Percentiles rank a stretch among this genome's conserved stretches.
These are phyloP conservation scores for Prosapia bicincta DNA, from an alignment of 2,888 invertebrate genomes.

Conservation along the genomic window DNA sequence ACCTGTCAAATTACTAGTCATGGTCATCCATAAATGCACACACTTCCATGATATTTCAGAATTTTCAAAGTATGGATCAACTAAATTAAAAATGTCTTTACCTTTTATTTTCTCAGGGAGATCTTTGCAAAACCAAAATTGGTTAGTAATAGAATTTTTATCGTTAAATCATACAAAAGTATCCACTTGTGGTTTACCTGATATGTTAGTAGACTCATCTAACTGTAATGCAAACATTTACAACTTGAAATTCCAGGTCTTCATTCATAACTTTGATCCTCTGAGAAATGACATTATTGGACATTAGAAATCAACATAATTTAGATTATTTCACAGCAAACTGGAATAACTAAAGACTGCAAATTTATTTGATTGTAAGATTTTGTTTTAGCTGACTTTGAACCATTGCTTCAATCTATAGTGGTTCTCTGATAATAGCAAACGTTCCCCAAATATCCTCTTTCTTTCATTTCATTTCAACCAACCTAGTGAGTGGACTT, in stretches of 20 bases:
- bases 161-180: constrained; percentile 33
- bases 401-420: constrained; percentile 24
- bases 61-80: not conserved
- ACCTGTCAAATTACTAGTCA: not conserved
- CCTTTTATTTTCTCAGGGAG: not conserved
- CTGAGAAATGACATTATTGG: not conserved
- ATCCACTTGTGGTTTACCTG: constrained; percentile 24
- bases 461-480: no score
- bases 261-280: not conserved
- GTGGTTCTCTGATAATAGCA: no score
- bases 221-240: not conserved
- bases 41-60: not conserved
- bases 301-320: not conserved
- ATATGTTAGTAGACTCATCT: constrained; percentile 12
- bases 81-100: not conserved
- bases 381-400: constrained; percentile 30
- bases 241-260: not conserved
- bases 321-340: not conserved
- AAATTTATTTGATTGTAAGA: constrained; percentile 4
- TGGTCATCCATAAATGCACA: not conserved
- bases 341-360: not conserved
- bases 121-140: not conserved
- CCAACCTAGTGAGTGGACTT: no score
- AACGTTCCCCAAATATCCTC: no score
- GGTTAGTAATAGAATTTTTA: not conserved